phyloP scores from a whole-genome alignment of 2,888 invertebrate genomes.

The Noctua janthina region DNA sequence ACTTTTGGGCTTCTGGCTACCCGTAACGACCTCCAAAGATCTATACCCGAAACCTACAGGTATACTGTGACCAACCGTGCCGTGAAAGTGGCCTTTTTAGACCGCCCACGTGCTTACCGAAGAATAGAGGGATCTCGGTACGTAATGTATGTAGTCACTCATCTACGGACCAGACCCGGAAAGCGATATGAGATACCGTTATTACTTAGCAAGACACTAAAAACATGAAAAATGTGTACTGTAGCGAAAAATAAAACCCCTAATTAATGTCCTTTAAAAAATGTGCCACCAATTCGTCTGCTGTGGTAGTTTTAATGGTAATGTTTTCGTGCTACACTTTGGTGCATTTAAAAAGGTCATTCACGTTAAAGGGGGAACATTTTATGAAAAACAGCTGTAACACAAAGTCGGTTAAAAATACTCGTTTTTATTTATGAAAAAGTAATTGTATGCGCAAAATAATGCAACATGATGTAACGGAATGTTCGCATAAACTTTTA shows the following conservation, averaged over 20 bases:
- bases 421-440: constrained; percentile 15
- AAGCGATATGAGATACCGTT: background rate
- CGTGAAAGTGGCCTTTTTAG: too few species aligned
- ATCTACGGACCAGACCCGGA: background rate
- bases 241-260: background rate
- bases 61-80: background rate
- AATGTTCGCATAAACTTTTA: constrained; percentile 19
- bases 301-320: background rate
- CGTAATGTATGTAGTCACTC: background rate
- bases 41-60: background rate
- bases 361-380: background rate
- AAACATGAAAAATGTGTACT: background rate
- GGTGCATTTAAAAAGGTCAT: constrained; percentile 8
- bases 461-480: background rate
- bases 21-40: background rate
- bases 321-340: background rate
- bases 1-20: background rate
- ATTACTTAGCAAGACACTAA: background rate
- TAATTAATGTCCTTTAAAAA: background rate
- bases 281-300: background rate
- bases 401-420: constrained; percentile 4
- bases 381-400: constrained; percentile 10
- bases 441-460: background rate
- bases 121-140: background rate
- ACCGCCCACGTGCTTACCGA: background rate